Evolutionary conservation across 92 coral and sea anemone species (phyloP).

Genomic region (Phymanthus crucifer): DNA sequence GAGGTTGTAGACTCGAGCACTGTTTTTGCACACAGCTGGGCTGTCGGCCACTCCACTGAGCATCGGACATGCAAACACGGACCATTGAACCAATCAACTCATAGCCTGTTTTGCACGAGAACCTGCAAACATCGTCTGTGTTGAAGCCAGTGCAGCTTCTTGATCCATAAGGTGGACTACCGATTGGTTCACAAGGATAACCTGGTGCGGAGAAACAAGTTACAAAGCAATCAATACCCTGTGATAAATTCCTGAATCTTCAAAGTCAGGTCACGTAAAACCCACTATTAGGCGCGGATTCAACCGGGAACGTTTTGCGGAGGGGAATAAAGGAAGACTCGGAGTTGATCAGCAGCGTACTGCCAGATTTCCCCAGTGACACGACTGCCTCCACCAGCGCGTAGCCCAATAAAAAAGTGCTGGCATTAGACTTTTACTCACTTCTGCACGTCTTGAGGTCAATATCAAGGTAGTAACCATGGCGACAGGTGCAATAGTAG

Average conservation of each 20-base stretch:
- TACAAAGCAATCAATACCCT: not conserved
- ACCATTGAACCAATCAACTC: slow-evolving; percentile 58
- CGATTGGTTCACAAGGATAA: slow-evolving; percentile 57
- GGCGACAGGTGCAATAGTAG: slow-evolving; percentile 61
- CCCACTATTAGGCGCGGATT: too few species aligned
- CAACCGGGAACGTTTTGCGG: too few species aligned
- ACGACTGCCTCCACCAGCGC: too few species aligned
- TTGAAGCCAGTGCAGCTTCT: slow-evolving; percentile 70
- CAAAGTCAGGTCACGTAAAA: too few species aligned
- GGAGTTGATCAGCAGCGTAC: too few species aligned
- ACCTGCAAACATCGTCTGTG: slow-evolving; percentile 58
- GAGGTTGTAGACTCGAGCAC: slow-evolving; percentile 55
- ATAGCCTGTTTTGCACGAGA: slow-evolving; percentile 66
- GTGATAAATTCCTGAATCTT: too few species aligned
- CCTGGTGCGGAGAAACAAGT: too few species aligned
- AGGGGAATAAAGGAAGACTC: too few species aligned
- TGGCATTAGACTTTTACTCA: not conserved
- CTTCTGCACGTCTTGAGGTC: slow-evolving; percentile 64
- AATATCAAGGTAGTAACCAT: slow-evolving; percentile 54
- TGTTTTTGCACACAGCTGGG: slow-evolving; percentile 53
- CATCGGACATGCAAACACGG: slow-evolving; percentile 50
- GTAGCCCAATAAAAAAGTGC: too few species aligned
- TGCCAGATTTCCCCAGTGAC: too few species aligned
- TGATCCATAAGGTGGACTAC: slow-evolving; percentile 49
- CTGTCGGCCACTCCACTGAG: slow-evolving; percentile 63